Conservation (phyloP, 2,113 vertebrate species). For the Sinocyclocheilus maitianheensis region DNA sequence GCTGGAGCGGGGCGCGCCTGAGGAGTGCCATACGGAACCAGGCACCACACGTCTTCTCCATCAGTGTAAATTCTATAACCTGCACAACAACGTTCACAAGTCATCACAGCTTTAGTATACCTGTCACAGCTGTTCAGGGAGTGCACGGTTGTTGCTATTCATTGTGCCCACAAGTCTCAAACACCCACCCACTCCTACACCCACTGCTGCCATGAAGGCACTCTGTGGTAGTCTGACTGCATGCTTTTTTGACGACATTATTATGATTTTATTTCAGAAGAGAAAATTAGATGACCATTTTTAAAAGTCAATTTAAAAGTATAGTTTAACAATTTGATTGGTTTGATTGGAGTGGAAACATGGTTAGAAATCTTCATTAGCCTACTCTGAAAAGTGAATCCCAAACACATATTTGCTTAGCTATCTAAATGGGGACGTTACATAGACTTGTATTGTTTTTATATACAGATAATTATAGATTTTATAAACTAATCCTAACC, state of each 20-base stretch:
- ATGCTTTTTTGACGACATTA: conserved; percentile 19
- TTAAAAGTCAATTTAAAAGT: conserved; percentile 3
- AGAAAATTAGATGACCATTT: not conserved
- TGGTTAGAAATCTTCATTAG: not conserved
- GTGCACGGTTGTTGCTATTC: conserved; percentile 32
- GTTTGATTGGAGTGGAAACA: not conserved
- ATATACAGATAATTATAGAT: not conserved
- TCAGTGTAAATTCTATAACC: conserved; percentile 52
- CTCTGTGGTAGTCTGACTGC: not conserved
- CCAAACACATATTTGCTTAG: not conserved
- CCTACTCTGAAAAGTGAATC: not conserved
- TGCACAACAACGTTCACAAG: conserved; percentile 29
- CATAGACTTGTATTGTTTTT: not conserved
- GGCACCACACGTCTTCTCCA: conserved; percentile 50
- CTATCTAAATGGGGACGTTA: not conserved
- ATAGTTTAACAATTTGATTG: not conserved
- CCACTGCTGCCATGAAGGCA: conserved; percentile 6
- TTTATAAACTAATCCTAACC: too few relatives aligned
- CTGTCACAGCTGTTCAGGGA: conserved; percentile 30
- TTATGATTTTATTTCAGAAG: conserved; percentile 27
- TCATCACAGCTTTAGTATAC: conserved; percentile 25
- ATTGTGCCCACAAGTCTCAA: conserved; percentile 36
- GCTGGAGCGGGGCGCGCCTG: conserved; percentile 48
- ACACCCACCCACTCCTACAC: conserved; percentile 15
- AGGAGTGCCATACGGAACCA: conserved; percentile 56